Base-by-base conservation (phyloP, 2,888 invertebrate genomes). In the Pristionchus arcanus region DNA sequence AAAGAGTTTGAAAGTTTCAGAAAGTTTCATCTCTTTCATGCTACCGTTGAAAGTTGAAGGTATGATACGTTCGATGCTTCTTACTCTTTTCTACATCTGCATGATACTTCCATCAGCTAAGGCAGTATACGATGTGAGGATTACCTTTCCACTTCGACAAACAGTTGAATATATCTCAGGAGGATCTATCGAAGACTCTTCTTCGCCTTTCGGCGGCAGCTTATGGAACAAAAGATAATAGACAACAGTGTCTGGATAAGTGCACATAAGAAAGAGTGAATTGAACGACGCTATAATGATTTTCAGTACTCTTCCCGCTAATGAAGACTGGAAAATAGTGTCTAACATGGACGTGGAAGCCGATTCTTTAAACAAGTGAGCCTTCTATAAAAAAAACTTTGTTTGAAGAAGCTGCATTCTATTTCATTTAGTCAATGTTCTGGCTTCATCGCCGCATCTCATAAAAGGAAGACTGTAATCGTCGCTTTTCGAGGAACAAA, bases 401-500 rank as follows among this genome's bases (percentile, higher is more conserved):
- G 37, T 2, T 2, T 42, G 42, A 49, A 49, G 11, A 49, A 49
- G 25, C 37, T 21, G 25, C 2, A 31, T 31, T 31, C 15, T n/a
- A n/a, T n/a, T n/a, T 25, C 21, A 77, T 83, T 63, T 49, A 91
- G 91, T n/a, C 63, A 90, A 1, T 92, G 93, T 77, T 85, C 92
- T 0, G 90, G 68, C 34, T 93, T 89, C 87, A 90, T 90, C 25
- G 90, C 90, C 21, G 86, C 91, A 9, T 92, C 92, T 15, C 91
- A 90, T 9, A 53, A 71, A 31, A 83, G 68, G 21, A 91, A 55
- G 19, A 84, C 91, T 71, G 49, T 92, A n/a, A 90, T 93, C 31
- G 68, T 93, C 53, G 92, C 93, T 19, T 93, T 93, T 86, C 90
- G 93, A 19, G 93, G 93, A 13, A 93, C 93, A 19, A 92, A 93